These are phyloP conservation scores for Drosophila bocki DNA, from an alignment of 1,140 invertebrate species.

Conservation along the genomic window DNA sequence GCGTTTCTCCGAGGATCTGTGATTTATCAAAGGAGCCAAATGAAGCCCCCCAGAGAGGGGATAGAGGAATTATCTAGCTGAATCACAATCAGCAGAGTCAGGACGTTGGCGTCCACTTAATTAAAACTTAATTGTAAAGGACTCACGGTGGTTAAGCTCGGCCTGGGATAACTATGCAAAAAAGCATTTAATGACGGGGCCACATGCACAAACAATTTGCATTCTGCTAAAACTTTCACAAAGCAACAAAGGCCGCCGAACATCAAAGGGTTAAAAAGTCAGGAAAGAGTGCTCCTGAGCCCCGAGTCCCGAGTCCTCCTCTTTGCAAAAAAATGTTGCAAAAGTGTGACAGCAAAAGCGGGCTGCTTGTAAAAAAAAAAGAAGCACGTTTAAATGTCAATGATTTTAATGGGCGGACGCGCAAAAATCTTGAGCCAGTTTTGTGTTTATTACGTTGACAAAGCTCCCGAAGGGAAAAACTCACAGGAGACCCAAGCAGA, in stretches of 20 bases:
- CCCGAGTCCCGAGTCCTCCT: slow-evolving; percentile 7
- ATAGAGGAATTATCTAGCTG: neutral
- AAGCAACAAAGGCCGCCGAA: slow-evolving; percentile 59
- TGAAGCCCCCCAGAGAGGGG: slow-evolving; percentile 8
- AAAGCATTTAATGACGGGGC: slow-evolving; percentile 74
- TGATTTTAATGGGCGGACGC: slow-evolving; percentile 83
- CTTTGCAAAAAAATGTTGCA: slow-evolving; percentile 61
- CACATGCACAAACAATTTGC: slow-evolving; percentile 55
- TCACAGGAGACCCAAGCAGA: slow-evolving; percentile 18
- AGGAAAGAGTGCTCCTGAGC: slow-evolving; percentile 42
- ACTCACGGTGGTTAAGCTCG: slow-evolving; percentile 35
- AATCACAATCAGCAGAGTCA: slow-evolving; percentile 28
- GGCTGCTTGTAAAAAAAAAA: slow-evolving; percentile 30
- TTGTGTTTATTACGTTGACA: slow-evolving; percentile 76
- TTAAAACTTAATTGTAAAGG: slow-evolving; percentile 77
- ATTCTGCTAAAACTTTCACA: slow-evolving; percentile 47
- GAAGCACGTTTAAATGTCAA: slow-evolving; percentile 78
- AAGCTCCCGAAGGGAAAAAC: slow-evolving; percentile 28
- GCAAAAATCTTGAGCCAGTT: slow-evolving; percentile 82
- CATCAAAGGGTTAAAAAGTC: slow-evolving; percentile 58
- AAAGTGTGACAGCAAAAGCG: slow-evolving; percentile 61
- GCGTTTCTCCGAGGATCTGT: slow-evolving; percentile 44
- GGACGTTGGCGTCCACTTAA: slow-evolving; percentile 71
- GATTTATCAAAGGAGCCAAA: slow-evolving; percentile 33
- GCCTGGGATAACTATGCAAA: slow-evolving; percentile 33